phyloP scores from a whole-genome alignment of 2,113 vertebrate genomes.

The Ochotona curzoniae region DNA sequence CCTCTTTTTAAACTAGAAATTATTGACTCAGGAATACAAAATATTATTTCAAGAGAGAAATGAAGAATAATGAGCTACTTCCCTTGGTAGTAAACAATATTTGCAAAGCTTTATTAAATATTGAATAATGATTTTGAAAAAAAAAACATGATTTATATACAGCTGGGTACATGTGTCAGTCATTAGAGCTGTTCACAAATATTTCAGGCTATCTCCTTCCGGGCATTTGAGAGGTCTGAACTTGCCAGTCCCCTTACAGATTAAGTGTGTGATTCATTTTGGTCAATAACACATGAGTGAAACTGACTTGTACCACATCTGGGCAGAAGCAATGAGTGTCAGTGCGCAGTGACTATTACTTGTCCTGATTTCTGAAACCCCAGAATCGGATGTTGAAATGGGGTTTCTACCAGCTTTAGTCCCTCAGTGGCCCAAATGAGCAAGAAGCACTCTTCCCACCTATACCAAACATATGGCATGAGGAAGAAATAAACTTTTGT shows the following conservation, averaged over 20 bases:
- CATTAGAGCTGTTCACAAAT: neutral
- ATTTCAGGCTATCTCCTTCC: neutral
- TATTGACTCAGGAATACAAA: neutral
- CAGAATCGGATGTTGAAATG: neutral
- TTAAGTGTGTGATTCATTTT: neutral
- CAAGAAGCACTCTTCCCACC: neutral
- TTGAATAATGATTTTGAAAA: neutral
- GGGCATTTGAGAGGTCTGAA: neutral
- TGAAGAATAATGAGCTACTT: neutral
- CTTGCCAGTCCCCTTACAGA: neutral
- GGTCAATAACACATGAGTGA: neutral
- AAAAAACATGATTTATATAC: neutral
- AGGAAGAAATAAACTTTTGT: constrained; percentile 15
- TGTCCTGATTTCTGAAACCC: neutral
- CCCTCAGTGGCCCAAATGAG: neutral
- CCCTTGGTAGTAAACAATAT: neutral
- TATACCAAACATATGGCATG: neutral
- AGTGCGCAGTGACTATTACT: neutral
- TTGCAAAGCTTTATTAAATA: constrained; percentile 40
- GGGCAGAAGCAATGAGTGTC: neutral
- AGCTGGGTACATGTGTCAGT: neutral
- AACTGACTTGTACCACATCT: neutral
- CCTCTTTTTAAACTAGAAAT: neutral
- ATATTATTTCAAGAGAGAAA: constrained; percentile 3
- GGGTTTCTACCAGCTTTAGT: neutral